phyloP scores from a whole-genome alignment of 2,888 invertebrate genomes.

The Drosophila rellima region DNA sequence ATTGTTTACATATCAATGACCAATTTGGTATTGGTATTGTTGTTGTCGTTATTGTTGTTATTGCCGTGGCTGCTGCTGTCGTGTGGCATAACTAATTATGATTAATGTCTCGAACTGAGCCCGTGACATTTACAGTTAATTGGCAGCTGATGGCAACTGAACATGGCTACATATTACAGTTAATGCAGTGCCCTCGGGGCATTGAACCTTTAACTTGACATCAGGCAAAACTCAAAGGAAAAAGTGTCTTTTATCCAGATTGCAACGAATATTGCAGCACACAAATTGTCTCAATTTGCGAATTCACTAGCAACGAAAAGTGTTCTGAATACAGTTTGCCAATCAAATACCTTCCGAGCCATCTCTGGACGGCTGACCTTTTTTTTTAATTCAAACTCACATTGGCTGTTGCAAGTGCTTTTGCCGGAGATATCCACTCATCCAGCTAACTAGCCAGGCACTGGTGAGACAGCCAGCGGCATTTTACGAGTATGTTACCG shows the following conservation, averaged over 20 bases:
- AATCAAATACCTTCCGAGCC: conserved; percentile 26
- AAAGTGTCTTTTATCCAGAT: neutral
- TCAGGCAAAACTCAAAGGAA: neutral
- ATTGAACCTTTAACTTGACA: conserved; percentile 58
- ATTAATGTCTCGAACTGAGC: conserved; percentile 71
- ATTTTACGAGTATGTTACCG: conserved; percentile 68
- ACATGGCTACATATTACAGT: conserved; percentile 28
- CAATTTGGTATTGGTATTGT: conserved; percentile 29
- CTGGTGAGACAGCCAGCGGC: conserved; percentile 52
- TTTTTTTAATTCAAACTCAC: conserved; percentile 23
- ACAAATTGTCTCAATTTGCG: conserved; percentile 42
- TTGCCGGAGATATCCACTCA: conserved; percentile 41
- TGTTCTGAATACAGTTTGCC: conserved; percentile 19
- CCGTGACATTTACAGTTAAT: conserved; percentile 76
- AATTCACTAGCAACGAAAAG: conserved; percentile 34
- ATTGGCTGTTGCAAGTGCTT: conserved; percentile 30
- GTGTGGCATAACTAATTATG: conserved; percentile 82
- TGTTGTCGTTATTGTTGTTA: conserved; percentile 31
- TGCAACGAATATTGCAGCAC: conserved; percentile 8
- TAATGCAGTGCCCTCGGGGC: conserved; percentile 52
- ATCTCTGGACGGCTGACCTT: conserved; percentile 24
- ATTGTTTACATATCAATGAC: conserved; percentile 78
- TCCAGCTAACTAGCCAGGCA: conserved; percentile 44
- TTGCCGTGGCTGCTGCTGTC: conserved; percentile 43
- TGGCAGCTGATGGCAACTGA: conserved; percentile 48